A percentile compares a stretch with the other conserved stretches of the same genome.
Conservation (phyloP, 2,797 vertebrate genomes). For the Scleropages formosus region DNA sequence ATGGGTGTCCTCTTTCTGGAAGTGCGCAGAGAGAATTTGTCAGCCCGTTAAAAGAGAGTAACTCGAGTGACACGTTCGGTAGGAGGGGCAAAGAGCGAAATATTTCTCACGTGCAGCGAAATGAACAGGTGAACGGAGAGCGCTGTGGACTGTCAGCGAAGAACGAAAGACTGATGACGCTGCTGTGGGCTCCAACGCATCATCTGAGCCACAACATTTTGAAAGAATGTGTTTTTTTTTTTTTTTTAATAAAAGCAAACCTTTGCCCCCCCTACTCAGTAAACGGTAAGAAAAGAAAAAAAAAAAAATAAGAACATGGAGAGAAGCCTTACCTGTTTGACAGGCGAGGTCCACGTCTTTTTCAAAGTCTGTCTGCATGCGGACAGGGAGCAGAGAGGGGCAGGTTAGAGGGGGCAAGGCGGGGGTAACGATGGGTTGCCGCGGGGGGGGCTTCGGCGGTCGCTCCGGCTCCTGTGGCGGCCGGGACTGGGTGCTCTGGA, state of each 20-base stretch:
- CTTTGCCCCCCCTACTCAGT: neutral
- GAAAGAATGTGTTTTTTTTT: no score
- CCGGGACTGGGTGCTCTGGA: neutral
- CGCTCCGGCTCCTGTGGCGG: neutral
- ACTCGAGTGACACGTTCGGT: neutral
- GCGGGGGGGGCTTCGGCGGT: neutral
- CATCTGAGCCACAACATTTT: neutral
- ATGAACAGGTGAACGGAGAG: no score
- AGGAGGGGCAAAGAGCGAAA: slow-evolving; percentile 4
- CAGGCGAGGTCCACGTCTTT: slow-evolving; percentile 98
- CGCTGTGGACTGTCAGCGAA: no score
- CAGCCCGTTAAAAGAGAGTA: slow-evolving; percentile 44
- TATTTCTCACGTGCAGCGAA: no score
- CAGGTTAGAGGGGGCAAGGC: slow-evolving; percentile 35
- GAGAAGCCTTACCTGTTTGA: slow-evolving; percentile 83
- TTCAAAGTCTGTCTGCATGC: slow-evolving; percentile 96
- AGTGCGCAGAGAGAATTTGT: slow-evolving; percentile 54
- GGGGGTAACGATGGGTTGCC: neutral
- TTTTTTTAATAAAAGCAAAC: no score
- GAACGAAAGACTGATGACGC: neutral
- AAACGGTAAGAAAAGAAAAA: neutral
- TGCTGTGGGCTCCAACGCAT: neutral
- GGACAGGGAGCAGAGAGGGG: slow-evolving; percentile 50
- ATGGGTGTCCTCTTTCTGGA: slow-evolving; percentile 82
- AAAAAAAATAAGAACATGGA: no score